phyloP scores from a whole-genome alignment of 1,140 invertebrate genomes.

The Papilio helenus region DNA sequence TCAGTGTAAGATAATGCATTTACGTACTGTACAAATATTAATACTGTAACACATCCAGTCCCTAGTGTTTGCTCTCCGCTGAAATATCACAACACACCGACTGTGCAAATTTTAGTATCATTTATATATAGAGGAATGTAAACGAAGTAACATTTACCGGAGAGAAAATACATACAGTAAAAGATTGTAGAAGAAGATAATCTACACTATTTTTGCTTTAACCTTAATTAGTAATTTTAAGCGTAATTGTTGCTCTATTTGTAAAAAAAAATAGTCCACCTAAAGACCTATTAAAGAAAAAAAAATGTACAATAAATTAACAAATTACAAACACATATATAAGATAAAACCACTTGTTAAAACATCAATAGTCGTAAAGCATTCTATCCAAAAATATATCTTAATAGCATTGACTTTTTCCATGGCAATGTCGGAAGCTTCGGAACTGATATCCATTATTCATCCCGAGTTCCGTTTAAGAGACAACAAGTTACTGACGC shows the following conservation, averaged over 20 bases:
- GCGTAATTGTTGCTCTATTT: too few relatives aligned
- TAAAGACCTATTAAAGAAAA: too few relatives aligned
- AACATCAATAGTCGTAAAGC: background rate
- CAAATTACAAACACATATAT: too few relatives aligned
- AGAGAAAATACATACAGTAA: too few relatives aligned
- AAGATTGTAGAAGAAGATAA: too few relatives aligned
- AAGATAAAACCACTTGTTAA: too few relatives aligned
- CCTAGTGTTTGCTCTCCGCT: background rate
- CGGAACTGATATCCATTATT: conserved; percentile 5
- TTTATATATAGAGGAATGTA: background rate
- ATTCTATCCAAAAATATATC: background rate
- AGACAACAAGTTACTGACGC: conserved; percentile 14
- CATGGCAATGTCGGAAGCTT: background rate
- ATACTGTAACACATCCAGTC: background rate
- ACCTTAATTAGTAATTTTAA: too few relatives aligned
- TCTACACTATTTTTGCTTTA: too few relatives aligned
- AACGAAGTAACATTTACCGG: too few relatives aligned
- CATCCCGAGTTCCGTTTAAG: conserved; percentile 1
- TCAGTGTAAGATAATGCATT: background rate
- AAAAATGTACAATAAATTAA: too few relatives aligned
- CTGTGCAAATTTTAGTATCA: background rate
- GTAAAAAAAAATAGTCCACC: too few relatives aligned
- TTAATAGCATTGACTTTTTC: background rate
- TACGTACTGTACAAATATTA: background rate
- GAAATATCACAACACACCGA: background rate